Percentiles rank a stretch among this genome's conserved stretches.
These are phyloP conservation scores for Tuberolachnus salignus DNA, from an alignment of 2,888 invertebrate genomes.

Conservation along the genomic window DNA sequence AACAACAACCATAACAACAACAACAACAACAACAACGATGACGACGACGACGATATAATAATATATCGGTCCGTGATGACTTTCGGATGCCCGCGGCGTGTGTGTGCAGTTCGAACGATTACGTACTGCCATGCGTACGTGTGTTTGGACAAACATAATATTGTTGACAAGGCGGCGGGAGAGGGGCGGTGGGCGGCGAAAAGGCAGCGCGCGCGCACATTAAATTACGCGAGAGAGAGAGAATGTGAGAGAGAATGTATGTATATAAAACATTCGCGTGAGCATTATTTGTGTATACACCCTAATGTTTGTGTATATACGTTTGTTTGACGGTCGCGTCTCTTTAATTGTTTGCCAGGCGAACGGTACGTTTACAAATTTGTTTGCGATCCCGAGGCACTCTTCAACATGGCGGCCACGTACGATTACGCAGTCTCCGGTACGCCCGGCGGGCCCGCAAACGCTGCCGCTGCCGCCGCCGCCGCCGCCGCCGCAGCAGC, in stretches of 20 bases:
- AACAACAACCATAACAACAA: background rate
- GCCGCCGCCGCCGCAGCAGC: background rate
- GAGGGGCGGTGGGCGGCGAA: background rate
- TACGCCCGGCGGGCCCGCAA: constrained; percentile 18
- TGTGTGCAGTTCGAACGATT: background rate
- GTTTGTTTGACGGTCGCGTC: constrained; percentile 1
- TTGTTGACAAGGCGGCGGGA: background rate
- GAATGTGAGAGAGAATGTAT: background rate
- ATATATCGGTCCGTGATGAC: background rate
- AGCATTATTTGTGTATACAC: constrained; percentile 11
- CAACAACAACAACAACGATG: too few relatives aligned
- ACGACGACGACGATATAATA: too few relatives aligned
- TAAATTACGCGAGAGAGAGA: background rate
- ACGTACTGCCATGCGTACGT: background rate
- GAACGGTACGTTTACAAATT: constrained; percentile 97
- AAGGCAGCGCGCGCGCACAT: constrained; percentile 19
- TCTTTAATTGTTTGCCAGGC: constrained; percentile 66
- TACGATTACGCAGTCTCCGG: constrained; percentile 50
- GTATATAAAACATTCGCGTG: background rate
- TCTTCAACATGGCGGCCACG: constrained; percentile 74
- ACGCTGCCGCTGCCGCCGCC: background rate
- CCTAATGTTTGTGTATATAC: constrained; percentile 10
- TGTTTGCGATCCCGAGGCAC: constrained; percentile 90
- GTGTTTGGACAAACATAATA: constrained; percentile 21
- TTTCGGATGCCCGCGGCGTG: constrained; percentile 11